Evolutionary conservation across 1,140 invertebrate species (phyloP).

Genomic region (Charaxes varanes): DNA sequence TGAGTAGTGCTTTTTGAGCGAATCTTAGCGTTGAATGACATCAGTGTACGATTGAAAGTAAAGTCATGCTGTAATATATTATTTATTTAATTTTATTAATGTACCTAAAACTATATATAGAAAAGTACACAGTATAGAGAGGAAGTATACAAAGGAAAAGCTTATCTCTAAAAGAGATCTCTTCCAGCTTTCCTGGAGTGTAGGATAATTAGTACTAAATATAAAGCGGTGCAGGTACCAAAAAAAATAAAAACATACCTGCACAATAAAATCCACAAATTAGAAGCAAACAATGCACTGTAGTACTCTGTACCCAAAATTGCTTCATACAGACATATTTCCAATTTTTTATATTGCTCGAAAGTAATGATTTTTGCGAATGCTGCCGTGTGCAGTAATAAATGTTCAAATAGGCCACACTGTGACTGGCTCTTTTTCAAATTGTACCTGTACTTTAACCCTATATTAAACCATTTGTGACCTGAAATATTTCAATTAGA

Average conservation of each 20-base stretch:
- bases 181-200: too few relatives aligned
- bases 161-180: too few relatives aligned
- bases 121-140: too few relatives aligned
- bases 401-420: slow-evolving; percentile 36
- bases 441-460: slow-evolving; percentile 21
- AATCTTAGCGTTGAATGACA: too few relatives aligned
- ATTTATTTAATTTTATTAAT: too few relatives aligned
- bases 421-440: slow-evolving; percentile 1
- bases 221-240: too few relatives aligned
- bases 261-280: slow-evolving; percentile 39
- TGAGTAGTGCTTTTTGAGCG: too few relatives aligned
- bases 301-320: slow-evolving; percentile 33
- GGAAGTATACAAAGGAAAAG: too few relatives aligned
- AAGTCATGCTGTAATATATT: too few relatives aligned
- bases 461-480: slow-evolving; percentile 42
- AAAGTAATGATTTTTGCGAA: slow-evolving; percentile 21
- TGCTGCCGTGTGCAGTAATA: slow-evolving; percentile 28
- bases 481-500: slow-evolving; percentile 36
- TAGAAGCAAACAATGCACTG: slow-evolving; percentile 38
- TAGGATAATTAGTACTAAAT: too few relatives aligned
- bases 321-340: slow-evolving; percentile 30
- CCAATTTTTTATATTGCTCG: slow-evolving; percentile 30
- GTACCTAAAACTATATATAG: too few relatives aligned
- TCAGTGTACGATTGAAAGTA: too few relatives aligned
- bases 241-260: slow-evolving; percentile 42